Percentiles rank a stretch among this genome's conserved stretches.
phyloP scores from a whole-genome alignment of 2,888 invertebrate species.

The Peribatodes rhomboidaria region DNA sequence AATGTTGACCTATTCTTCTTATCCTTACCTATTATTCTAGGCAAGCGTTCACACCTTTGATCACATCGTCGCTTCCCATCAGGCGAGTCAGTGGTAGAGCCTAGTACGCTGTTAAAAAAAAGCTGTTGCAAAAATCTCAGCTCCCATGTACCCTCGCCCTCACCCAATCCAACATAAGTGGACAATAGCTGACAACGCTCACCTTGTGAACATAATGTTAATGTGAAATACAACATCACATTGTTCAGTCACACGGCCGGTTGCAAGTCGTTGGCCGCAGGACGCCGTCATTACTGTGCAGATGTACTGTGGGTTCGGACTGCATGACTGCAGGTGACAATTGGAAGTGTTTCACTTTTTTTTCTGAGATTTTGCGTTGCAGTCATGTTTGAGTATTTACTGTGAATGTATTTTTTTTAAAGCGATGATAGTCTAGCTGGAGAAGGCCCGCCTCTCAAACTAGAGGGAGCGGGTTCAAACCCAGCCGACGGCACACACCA shows the following conservation, averaged over 20 bases:
- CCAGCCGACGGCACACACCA: too few species aligned
- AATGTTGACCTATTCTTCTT: too few species aligned
- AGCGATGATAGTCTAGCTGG: too few species aligned
- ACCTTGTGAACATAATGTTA: slow-evolving; percentile 86
- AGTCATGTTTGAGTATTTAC: background rate
- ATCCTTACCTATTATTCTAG: too few species aligned
- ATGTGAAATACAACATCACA: slow-evolving; percentile 85
- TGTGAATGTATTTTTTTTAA: too few species aligned
- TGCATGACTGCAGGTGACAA: slow-evolving; percentile 48
- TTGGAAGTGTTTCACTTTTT: slow-evolving; percentile 45
- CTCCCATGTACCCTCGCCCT: slow-evolving; percentile 60
- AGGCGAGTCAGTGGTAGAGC: too few species aligned
- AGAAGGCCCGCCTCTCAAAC: too few species aligned
- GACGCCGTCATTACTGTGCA: slow-evolving; percentile 39
- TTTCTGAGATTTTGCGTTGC: slow-evolving; percentile 1
- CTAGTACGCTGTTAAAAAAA: too few species aligned
- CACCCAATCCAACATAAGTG: slow-evolving; percentile 75
- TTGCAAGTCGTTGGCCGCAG: slow-evolving; percentile 43
- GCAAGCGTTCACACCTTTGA: too few species aligned
- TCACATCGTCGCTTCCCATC: too few species aligned
- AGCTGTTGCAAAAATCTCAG: too few species aligned
- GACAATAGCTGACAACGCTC: slow-evolving; percentile 82
- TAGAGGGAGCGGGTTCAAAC: too few species aligned
- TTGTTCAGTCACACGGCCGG: slow-evolving; percentile 79
- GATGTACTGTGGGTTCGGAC: slow-evolving; percentile 7